Evolutionary conservation across 2,797 vertebrate species (phyloP).

Genomic region (Vespertilio murinus): DNA sequence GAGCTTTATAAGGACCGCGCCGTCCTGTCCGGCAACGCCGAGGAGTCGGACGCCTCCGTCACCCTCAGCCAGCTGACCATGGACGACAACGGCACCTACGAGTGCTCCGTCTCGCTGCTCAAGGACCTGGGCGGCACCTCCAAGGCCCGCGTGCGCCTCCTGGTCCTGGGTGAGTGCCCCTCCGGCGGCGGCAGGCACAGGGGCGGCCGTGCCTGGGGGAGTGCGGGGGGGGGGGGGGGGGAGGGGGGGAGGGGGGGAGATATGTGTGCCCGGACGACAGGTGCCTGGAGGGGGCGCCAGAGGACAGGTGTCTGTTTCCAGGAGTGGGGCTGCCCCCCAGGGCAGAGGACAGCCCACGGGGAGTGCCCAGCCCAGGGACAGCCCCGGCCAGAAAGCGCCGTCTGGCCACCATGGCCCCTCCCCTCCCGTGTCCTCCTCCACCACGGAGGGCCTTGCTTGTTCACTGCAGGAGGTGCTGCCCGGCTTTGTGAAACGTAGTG

Average conservation of each 20-base stretch:
- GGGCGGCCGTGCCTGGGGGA: no score
- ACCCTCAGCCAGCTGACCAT: slow-evolving; percentile 73
- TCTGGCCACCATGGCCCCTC: background rate
- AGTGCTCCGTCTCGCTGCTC: slow-evolving; percentile 70
- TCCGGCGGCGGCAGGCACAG: no score
- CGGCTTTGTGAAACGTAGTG: background rate
- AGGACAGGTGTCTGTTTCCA: background rate
- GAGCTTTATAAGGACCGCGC: slow-evolving; percentile 61
- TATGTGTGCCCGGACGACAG: no score
- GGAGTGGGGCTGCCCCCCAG: background rate
- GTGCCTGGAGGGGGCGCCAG: no score
- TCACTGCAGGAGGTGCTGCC: background rate
- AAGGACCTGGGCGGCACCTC: background rate
- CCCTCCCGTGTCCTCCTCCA: background rate
- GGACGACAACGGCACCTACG: slow-evolving; percentile 84
- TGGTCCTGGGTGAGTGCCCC: slow-evolving; percentile 82
- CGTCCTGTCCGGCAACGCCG: rapidly evolving
- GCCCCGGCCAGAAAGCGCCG: background rate
- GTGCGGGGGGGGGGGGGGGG: no score
- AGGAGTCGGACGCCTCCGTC: slow-evolving; percentile 73
- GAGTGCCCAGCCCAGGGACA: background rate
- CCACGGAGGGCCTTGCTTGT: background rate
- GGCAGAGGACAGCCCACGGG: background rate
- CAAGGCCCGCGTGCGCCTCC: slow-evolving; percentile 57
- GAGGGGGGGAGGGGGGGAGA: no score